These are phyloP conservation scores for Caenorhabditis sp. DNA, from an alignment of 2,888 invertebrate species.

Conservation along the genomic window DNA sequence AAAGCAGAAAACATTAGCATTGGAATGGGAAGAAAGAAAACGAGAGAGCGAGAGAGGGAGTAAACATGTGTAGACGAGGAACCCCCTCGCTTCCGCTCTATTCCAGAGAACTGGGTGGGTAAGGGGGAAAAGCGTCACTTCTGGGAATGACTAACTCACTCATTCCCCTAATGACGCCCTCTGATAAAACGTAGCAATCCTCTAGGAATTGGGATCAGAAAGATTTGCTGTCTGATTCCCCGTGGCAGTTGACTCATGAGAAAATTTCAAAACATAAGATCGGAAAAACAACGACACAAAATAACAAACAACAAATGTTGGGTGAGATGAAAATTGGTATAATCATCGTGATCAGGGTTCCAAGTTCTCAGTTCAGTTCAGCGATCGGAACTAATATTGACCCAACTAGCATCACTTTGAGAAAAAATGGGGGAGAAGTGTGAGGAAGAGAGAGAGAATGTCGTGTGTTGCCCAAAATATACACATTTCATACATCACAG, in stretches of 20 bases:
- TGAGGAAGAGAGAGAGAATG: conserved; percentile 11
- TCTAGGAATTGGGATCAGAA: neutral
- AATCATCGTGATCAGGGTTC: no score
- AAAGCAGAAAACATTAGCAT: conserved; percentile 20
- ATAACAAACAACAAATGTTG: neutral
- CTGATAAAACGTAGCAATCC: neutral
- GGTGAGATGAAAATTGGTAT: neutral
- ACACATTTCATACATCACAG: conserved; percentile 22
- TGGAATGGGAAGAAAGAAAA: conserved; percentile 11
- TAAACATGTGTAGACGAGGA: conserved; percentile 46
- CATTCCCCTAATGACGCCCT: neutral
- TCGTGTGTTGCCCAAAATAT: conserved; percentile 17
- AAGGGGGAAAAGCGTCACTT: conserved; percentile 13
- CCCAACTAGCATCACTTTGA: conserved; percentile 12
- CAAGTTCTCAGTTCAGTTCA: neutral
- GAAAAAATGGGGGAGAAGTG: neutral
- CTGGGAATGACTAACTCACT: neutral
- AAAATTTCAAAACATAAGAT: neutral
- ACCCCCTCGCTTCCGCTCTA: conserved; percentile 27
- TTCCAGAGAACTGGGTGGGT: conserved; percentile 6
- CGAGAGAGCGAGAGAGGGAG: conserved; percentile 21
- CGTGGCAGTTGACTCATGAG: neutral
- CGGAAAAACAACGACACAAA: neutral
- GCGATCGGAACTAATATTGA: conserved; percentile 6
- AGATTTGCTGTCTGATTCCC: neutral